Evolutionary conservation across 2,888 invertebrate genomes (phyloP), one percentile per base, ranked within the genome.

Genomic region (Cheilosia urbana): DNA sequence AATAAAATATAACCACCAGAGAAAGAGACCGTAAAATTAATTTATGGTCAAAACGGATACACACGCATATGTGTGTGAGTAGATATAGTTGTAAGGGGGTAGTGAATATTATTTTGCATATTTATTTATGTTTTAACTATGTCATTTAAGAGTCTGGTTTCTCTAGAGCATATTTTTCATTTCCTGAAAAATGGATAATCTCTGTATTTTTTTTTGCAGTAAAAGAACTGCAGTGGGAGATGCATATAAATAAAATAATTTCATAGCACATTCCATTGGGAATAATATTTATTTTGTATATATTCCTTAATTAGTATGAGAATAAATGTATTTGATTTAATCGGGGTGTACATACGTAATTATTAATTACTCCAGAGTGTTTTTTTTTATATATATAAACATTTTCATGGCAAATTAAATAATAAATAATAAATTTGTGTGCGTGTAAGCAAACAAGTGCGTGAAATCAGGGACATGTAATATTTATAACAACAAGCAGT

Each of bases 1-100:
- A 85, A 77, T 81, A 72, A 85, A 81, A 85, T 68, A 85, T 76
- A 45, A 73, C 15, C 19, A 19, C 17, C 47, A 65, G 57, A 30
- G 49, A 69, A 42, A 45, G 49, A 55, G 15, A 40, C 55, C 60
- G 69, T 71, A 42, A 72, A 76, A 80, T 85, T 80, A 80, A 85
- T 85, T 85, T 76, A 85, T 76, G 80, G 71, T 71, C 37, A 55
- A 40, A 63, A 65, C 4, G 27, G 17, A 24, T 51, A 34, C 47
- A 17, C 34, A 9, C 6, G 2, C 49, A 34, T 15, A n/a, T 65
- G 17, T n/a, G 13, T 45, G 55, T 51, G n/a, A 21, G 51, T 3
- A 21, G 0, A 24, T 42, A 2, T 37, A n/a, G 2, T 30, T 30
- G 6, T 19, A 58, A 6, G 27, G 24, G 7, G 15, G 17, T 27